phyloP scores from a whole-genome alignment of 2,113 vertebrate species.

The Pseudorhombus dupliciocellatus region DNA sequence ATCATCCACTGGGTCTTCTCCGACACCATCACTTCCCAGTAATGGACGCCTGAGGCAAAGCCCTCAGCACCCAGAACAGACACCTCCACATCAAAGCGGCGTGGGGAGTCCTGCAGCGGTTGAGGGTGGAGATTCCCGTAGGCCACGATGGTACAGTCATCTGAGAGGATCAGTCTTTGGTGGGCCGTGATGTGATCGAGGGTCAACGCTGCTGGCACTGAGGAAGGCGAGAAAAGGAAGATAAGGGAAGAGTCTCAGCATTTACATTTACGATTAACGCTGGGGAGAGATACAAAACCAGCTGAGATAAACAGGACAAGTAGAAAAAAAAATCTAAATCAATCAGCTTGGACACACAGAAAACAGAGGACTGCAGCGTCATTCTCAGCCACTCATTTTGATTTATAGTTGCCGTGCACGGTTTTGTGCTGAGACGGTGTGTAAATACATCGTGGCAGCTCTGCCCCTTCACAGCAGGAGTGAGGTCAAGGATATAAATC shows the following conservation, averaged over 20 bases:
- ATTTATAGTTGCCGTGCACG: not conserved
- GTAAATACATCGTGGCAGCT: not conserved
- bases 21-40: constrained; percentile 98
- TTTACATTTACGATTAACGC: constrained; percentile 1
- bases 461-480: constrained; percentile 20
- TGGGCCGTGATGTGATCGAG: constrained; percentile 95
- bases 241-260: not conserved
- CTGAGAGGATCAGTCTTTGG: constrained; percentile 96
- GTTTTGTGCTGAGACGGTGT: not conserved
- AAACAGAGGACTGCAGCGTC: constrained; percentile 25
- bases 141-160: constrained; percentile 97
- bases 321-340: not conserved
- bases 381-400: constrained; percentile 11
- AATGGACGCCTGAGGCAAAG: constrained; percentile 89
- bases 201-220: constrained; percentile 93
- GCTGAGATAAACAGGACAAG: constrained; percentile 13
- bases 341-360: constrained; percentile 22
- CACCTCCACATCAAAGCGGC: constrained; percentile 96
- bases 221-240: not conserved
- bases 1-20: constrained; percentile 99
- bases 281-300: not conserved
- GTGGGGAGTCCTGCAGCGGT: constrained; percentile 94
- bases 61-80: constrained; percentile 93
- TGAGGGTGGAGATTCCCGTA: constrained; percentile 97
- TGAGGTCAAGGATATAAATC: constrained; percentile 24